Conservation (phyloP, 2,888 invertebrate genomes). For the Harpalus rufipes region DNA sequence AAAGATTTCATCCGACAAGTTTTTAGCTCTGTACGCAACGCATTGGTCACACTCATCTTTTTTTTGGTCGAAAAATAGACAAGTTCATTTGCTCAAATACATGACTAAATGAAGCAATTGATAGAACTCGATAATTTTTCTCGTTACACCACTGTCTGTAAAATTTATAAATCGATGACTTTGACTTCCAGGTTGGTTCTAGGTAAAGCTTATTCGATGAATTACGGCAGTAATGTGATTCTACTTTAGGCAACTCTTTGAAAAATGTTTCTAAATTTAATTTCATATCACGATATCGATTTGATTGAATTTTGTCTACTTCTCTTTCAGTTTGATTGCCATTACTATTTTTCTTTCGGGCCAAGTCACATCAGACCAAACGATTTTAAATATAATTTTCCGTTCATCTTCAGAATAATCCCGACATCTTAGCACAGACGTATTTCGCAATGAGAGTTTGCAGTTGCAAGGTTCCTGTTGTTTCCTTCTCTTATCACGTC, state of each 20-base stretch:
- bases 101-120: constrained; percentile 48
- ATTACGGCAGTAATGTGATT: constrained; percentile 2
- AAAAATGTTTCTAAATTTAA: background rate
- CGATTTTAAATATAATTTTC: background rate
- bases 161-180: constrained; percentile 27
- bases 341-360: constrained; percentile 4
- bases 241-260: background rate
- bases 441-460: background rate
- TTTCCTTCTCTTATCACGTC: background rate
- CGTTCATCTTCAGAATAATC: constrained; percentile 5
- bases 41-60: constrained; percentile 50
- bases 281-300: background rate
- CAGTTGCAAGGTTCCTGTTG: background rate
- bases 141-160: constrained; percentile 43
- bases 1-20: background rate
- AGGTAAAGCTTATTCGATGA: background rate
- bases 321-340: background rate
- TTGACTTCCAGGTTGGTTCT: constrained; percentile 9
- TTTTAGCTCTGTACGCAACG: constrained; percentile 1
- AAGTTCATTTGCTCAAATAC: constrained; percentile 59
- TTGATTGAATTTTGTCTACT: background rate
- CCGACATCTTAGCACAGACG: background rate
- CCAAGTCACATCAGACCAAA: background rate
- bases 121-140: constrained; percentile 23
- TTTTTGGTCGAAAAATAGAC: constrained; percentile 46